Base-by-base conservation (phyloP, 2,888 invertebrate genomes). In the Aelia acuminata region DNA sequence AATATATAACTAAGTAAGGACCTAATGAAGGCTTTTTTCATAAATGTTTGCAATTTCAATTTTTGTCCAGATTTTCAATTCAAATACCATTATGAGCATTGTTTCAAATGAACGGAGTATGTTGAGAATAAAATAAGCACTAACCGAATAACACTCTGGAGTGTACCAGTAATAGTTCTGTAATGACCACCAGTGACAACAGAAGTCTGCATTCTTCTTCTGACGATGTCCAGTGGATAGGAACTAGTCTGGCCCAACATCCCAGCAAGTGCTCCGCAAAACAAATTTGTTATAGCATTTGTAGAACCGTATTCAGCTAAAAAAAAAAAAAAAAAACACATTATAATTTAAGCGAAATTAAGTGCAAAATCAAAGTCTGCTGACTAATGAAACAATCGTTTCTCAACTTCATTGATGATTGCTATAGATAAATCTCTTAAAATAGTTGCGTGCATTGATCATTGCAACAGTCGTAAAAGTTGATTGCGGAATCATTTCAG, bases 191-290 rank as follows among this genome's bases (percentile, higher is more conserved):
- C 94, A 84, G 93, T 94, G 87, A 94, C 92, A 35, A 93, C 93
- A 84, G 94, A 94, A 5, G 95, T 95, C 92, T 95, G 95, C 94
- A 95, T 95, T 91, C 95, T 92, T 91, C 96, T 93, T 22, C 97
- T 93, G 90, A 99, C 97, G 93, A 98, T 98, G 93, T 98, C 98
- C 89, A 99, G 94, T 20, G 99, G 99, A 93, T 99, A 99, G 90
- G 98, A 98, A 47, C 97, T 95, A 0, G 97, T 96, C 94, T 99
- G 99, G 0, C 98, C 98, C 39, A 98, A 94, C 91, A 98, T 95
- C 48, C 99, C 99, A 50, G 99, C 98, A 48, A 95, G 92, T 50
- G 98, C 99, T 39, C 99, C 99, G 92, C 96, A 97, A 89, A 94
- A 92, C 91, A 99, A 93, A 91, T 91, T 91, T 15, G 90, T 88